phyloP scores from a whole-genome alignment of 2,888 invertebrate genomes.

The Drosophila nr. perissopoda region DNA sequence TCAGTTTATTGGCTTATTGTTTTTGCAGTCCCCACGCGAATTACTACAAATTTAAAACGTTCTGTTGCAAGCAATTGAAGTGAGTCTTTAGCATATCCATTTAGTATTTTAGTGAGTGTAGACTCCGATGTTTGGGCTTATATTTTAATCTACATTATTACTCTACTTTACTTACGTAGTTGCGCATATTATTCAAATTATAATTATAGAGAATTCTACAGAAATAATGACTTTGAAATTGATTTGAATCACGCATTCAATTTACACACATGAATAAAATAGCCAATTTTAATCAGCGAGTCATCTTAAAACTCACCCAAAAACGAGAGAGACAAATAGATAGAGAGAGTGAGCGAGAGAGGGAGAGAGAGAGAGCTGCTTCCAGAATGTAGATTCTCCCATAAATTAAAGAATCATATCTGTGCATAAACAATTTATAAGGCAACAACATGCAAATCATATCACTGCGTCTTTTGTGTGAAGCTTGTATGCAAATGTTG shows the following conservation, averaged over 20 bases:
- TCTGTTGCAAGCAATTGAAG: background rate
- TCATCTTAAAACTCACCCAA: background rate
- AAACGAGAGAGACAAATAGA: background rate
- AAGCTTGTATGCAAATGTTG: slow-evolving; percentile 5
- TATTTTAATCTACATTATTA: too few species aligned
- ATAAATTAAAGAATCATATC: slow-evolving; percentile 5
- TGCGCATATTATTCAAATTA: background rate
- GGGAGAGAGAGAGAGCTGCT: background rate
- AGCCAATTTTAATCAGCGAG: background rate
- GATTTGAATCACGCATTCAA: background rate
- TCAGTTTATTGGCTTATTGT: slow-evolving; percentile 24
- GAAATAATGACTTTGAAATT: background rate
- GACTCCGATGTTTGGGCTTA: too few species aligned
- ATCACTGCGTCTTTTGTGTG: slow-evolving; percentile 9
- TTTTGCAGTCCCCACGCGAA: background rate
- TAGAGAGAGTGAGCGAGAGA: slow-evolving; percentile 3
- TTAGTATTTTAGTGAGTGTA: too few species aligned
- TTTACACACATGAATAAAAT: background rate
- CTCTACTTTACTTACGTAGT: background rate
- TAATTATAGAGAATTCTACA: background rate
- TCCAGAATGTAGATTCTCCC: background rate
- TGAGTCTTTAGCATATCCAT: background rate
- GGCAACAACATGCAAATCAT: slow-evolving; percentile 7
- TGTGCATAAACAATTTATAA: slow-evolving; percentile 16
- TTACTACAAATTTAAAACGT: background rate